Evolutionary conservation across 1,140 invertebrate genomes (phyloP).

Genomic region (Brachionus plicatilis): DNA sequence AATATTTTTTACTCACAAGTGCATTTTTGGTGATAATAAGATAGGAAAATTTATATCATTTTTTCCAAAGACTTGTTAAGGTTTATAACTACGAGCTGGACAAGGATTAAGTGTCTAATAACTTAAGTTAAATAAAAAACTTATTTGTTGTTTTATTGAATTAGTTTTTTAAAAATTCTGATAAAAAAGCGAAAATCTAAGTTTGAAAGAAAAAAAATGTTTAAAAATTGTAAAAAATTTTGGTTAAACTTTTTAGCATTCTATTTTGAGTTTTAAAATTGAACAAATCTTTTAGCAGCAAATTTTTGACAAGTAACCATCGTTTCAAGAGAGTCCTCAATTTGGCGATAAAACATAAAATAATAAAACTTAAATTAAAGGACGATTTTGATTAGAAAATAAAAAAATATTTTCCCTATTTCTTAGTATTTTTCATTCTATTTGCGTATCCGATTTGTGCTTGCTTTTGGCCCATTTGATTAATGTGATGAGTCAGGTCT

Average conservation of each 20-base stretch:
- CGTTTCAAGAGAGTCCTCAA: neutral
- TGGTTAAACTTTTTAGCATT: neutral
- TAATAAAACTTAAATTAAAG: neutral
- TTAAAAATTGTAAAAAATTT: conserved; percentile 5
- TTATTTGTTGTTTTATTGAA: neutral
- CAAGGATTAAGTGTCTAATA: neutral
- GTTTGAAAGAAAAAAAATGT: neutral
- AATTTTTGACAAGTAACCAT: neutral
- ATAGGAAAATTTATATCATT: too few relatives aligned
- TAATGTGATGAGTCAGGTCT: neutral
- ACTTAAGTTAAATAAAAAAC: neutral
- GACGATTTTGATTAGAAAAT: neutral
- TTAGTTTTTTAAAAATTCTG: neutral
- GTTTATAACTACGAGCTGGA: too few relatives aligned
- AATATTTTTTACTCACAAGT: too few relatives aligned
- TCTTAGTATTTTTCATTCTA: neutral
- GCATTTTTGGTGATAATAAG: too few relatives aligned
- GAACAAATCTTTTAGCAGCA: neutral
- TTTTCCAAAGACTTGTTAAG: too few relatives aligned
- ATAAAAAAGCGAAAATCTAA: neutral
- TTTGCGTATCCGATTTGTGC: neutral
- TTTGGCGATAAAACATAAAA: neutral
- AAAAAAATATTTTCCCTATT: neutral
- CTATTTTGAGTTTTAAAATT: neutral
- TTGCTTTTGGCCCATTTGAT: neutral